phyloP scores from a whole-genome alignment of 2,888 invertebrate genomes.

The Eurytoma californica region DNA sequence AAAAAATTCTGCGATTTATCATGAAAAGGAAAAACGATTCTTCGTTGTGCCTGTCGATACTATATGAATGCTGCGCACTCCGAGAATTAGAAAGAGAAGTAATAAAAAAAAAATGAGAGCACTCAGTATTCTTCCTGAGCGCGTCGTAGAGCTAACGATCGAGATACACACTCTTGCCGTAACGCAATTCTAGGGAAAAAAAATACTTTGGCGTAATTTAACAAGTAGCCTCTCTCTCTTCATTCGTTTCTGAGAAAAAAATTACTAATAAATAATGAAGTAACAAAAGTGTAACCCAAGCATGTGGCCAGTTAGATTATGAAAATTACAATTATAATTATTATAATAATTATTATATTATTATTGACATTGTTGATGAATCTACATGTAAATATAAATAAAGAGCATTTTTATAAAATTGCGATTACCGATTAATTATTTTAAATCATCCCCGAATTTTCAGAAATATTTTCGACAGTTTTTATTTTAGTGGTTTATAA shows the following conservation, averaged over 20 bases:
- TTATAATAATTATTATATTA: constrained; percentile 64
- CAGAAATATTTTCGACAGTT: too few species aligned
- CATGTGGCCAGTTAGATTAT: constrained; percentile 67
- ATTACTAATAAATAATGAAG: constrained; percentile 33
- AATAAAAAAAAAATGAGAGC: constrained; percentile 27
- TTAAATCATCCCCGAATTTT: too few species aligned
- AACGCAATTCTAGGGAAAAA: constrained; percentile 43
- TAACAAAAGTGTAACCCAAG: constrained; percentile 56
- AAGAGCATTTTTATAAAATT: constrained; percentile 70
- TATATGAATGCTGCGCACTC: constrained; percentile 15
- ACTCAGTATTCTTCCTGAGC: constrained; percentile 39
- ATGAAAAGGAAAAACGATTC: constrained; percentile 18
- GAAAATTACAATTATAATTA: constrained; percentile 61
- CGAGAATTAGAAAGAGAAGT: background rate
- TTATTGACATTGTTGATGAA: constrained; percentile 70
- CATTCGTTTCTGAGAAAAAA: constrained; percentile 62
- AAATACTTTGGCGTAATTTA: constrained; percentile 65
- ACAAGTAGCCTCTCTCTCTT: constrained; percentile 61
- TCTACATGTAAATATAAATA: constrained; percentile 73
- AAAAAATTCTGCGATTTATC: constrained; percentile 13
- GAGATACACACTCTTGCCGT: constrained; percentile 42
- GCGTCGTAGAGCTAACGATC: constrained; percentile 42
- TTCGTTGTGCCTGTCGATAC: constrained; percentile 28
- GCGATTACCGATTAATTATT: background rate
- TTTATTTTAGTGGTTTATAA: too few species aligned